Base-by-base conservation (phyloP, 2,888 invertebrate genomes). In the Notodonta ziczac region DNA sequence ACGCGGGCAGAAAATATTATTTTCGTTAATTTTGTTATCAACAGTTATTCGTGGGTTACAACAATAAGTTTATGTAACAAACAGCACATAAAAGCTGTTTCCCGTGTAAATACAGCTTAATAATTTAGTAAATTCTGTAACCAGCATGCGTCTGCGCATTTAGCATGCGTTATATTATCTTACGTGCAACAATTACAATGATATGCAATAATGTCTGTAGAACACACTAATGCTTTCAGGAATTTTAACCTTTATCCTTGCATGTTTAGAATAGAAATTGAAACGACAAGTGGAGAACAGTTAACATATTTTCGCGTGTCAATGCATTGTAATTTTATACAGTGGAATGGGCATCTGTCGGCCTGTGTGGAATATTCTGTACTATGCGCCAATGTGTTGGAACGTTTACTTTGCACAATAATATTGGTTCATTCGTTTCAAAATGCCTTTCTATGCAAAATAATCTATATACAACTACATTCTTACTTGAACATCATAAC, bases 81-180 rank as follows among this genome's bases (percentile, higher is more conserved):
- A 24, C 2, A 24, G 24, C 24, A 24, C 24, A 24, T 24, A 24
- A n/a, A 50, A 14, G 9, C 10, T 44, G 44, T 44, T 44, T 10
- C 10, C 53, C n/a, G 39, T 39, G 39, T 35, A 53, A 32, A 35
- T 32, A n/a, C 7, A 35, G 35, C 53, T 13, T 53, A 39, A 9
- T 50, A 32, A 24, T 52, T 52, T 44, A 3, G 5, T 39, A 53
- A 35, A 39, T 6, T 53, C 35, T 24, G 35, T 53, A 53, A 35
- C 39, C 39, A 10, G 35, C 35, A 10, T 53, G 53, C 53, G 53
- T 53, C 10, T 35, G 53, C 32, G 39, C 53, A 32, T 6, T 53
- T 53, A 53, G 39, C 53, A n/a, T 53, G 53, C 53, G 53, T 53
- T 53, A 52, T 52, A 24, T 24, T 24, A 53, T 39, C 53, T 35